Base-by-base conservation (phyloP, 2,888 invertebrate genomes). In the Hypomecis atomaria region DNA sequence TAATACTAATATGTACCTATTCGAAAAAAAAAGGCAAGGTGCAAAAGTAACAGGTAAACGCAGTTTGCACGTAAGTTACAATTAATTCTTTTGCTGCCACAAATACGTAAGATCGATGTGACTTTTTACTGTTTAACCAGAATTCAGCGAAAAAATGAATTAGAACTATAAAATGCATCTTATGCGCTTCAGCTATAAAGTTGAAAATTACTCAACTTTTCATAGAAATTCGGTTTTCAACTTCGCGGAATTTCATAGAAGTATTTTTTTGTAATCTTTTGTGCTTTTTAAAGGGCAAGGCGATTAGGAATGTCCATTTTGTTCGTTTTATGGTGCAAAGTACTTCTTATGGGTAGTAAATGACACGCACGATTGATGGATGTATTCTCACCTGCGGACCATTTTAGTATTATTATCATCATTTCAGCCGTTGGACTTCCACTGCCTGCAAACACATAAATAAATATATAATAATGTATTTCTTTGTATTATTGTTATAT, bases 231-330 rank as follows among this genome's bases (percentile, higher is more conserved):
- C 42, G 37, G 13, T 54, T 23, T 50, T 42, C 11, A 13, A 44
- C 48, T 59, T 60, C 60, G 38, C 9, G 45, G 65, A 59, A 60
- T 9, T 52, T 49, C 55, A 76, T 71, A 70, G 78, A 78, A 82
- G 73, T 71, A 63, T 64, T 71, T 80, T 84, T 86, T 88, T 86
- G 53, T 61, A 64, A 62, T 78, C 87, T 83, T 85, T 90, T 90
- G 89, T 89, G 69, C 74, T 77, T 82, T 86, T 87, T 87, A 86
- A 84, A 84, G 84, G 85, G 86, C 88, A 87, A 83, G 81, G 78
- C 82, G 89, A 92, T 91, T 90, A 89, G 87, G 86, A 81, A 84
- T 90, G 91, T 89, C 87, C 89, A 84, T 89, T 88, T 84, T 85
- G 88, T 88, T 76, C 76, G 82, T 85, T 86, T 87, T 87, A 83